Evolutionary conservation across 2,797 vertebrate genomes (phyloP).

Genomic region (Tympanoctomys barrerae): DNA sequence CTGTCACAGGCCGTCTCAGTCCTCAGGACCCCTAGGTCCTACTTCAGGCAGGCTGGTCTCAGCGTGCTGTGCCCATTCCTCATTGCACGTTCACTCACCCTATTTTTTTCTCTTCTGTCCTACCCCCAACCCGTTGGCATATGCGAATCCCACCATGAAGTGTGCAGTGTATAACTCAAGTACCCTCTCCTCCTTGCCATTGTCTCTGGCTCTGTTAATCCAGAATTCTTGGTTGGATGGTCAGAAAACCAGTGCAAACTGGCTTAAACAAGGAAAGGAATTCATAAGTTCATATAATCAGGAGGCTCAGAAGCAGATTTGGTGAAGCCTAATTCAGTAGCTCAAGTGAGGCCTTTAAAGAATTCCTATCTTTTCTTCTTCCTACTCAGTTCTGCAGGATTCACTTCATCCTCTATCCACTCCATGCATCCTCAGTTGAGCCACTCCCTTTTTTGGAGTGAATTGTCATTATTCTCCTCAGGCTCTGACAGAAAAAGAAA

Average conservation of each 20-base stretch:
- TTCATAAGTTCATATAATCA: not conserved
- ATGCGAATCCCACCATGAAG: not conserved
- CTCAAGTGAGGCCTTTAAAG: not conserved
- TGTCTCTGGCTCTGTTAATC: not conserved
- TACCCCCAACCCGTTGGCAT: not conserved
- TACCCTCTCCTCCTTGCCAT: not conserved
- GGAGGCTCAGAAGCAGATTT: not conserved
- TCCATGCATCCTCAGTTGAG: not conserved
- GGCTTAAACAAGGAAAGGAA: not conserved
- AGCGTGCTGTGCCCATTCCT: not conserved
- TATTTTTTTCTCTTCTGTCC: not conserved
- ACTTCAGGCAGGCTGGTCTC: not conserved
- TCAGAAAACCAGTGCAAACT: not conserved
- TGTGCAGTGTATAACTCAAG: not conserved
- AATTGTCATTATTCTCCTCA: not conserved
- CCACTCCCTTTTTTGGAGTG: not conserved
- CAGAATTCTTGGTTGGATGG: not conserved
- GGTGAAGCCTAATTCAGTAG: not conserved
- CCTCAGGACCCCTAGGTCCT: not conserved
- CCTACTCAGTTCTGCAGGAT: not conserved
- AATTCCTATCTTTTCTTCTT: not conserved
- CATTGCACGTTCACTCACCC: not conserved
- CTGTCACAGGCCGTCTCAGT: not conserved
- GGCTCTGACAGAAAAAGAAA: conserved; percentile 33
- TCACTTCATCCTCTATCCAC: not conserved